Base-by-base conservation (phyloP, 2,113 vertebrate species). In the Xyrauchen texanus region DNA sequence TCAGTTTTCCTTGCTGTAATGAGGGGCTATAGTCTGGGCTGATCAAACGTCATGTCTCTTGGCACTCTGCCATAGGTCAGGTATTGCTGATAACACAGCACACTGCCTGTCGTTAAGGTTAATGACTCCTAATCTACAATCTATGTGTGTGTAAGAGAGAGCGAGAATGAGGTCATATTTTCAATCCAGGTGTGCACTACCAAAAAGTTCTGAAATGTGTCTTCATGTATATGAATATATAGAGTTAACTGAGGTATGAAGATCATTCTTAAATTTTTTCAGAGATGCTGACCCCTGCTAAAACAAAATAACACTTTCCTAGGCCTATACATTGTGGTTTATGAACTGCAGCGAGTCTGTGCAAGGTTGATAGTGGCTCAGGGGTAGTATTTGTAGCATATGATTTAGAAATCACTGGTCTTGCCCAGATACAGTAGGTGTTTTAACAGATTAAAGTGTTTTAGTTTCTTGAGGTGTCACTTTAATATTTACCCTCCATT, bases 41-140 rank as follows among this genome's bases (percentile, higher is more conserved):
- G 77, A 85, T 86, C 60, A 86, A 83, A 86, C 85, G 55, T 76
- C 69, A 21, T 73, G 76, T 82, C 69, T 84, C 16, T 82, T 78
- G 77, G 79, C 76, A 21, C 10, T 47, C 45, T 52, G 70, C 77
- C 83, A 68, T 62, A 65, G 60, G 46, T 42, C 62, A 81, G 77
- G 42, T 10, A 53, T 66, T 46, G 65, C 55, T 69, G 78, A 76
- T 82, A 77, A 62, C 65, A 62, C 47, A 44, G 34, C 65, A 49
- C n/a, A 15, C n/a, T 58, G 76, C 71, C 55, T 85, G 72, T 85
- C 77, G 61, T 77, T 76, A 80, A 47, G 84, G 78, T 82, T 86
- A 88, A 87, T 86, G 81, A 84, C 82, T 75, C 73, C 77, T 82
- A 68, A 66, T 67, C 63, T 82, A 78, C 64, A 77, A 55, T n/a